phyloP scores from a whole-genome alignment of 2,113 vertebrate genomes.

The Microtus oregoni region DNA sequence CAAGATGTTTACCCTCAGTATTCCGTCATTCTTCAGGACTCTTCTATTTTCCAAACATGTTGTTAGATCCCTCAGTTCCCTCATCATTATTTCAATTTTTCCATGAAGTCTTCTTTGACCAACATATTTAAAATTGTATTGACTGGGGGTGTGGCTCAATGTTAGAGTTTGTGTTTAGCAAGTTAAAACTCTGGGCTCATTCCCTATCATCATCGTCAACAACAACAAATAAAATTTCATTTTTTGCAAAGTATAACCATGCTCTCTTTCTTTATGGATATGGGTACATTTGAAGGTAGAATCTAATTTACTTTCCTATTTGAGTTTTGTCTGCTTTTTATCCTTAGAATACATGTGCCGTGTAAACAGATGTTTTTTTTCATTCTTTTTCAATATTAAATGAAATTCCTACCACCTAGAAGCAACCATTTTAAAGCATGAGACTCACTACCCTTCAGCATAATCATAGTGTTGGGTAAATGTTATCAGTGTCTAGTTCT shows the following conservation, averaged over 20 bases:
- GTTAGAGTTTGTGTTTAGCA: not conserved
- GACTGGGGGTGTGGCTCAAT: not conserved
- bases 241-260: conserved; percentile 22
- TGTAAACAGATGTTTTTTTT: not conserved
- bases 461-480: not conserved
- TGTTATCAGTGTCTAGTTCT: not conserved
- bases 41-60: not conserved
- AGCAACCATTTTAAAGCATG: conserved; percentile 1
- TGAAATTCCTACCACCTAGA: conserved; percentile 9
- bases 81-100: conserved; percentile 48
- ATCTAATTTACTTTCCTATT: conserved; percentile 2
- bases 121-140: conserved; percentile 7
- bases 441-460: not conserved
- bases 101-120: not conserved
- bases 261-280: conserved; percentile 8
- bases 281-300: not conserved
- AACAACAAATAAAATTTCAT: not conserved
- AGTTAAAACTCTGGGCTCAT: not conserved
- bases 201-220: not conserved
- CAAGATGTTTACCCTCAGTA: not conserved
- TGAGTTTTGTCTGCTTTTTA: not conserved
- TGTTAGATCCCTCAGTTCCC: not conserved
- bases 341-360: not conserved
- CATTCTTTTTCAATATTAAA: not conserved
- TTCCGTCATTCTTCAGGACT: not conserved